Base-by-base conservation (phyloP, 2,888 invertebrate species). In the Acronicta aceris region DNA sequence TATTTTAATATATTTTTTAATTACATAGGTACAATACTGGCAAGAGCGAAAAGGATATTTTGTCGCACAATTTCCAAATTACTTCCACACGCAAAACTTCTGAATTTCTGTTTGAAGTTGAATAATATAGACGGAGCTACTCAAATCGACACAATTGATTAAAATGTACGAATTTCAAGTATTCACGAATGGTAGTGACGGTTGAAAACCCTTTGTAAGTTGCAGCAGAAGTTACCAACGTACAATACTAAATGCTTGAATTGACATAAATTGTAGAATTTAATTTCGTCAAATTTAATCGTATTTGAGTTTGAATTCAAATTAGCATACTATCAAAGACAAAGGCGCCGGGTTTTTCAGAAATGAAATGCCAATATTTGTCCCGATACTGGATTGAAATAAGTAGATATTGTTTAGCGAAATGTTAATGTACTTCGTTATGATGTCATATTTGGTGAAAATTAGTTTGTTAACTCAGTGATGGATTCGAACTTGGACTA, bases 81-180 rank as follows among this genome's bases (percentile, higher is more conserved):
- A 46, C 17, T 55, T 46, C 27, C 33, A 30, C 25, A 51, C 15
- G 30, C 15, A 41, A 42, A 58, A 73, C 63, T 62, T 61, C 54
- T 48, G 13, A 38, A 54, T 54, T 63, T 21, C 12, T 40, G 42
- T 38, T 63, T 51, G 45, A 40, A 25, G 16, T 30, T 30, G 36
- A 58, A 46, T 9, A 33, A 54, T 47, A 48, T 10, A 41, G 21
- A 10, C 8, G 41, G 12, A 33, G 12, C 12, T 4, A 41, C 40
- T 47, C 0, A 5, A 41, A 71, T 55, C 42, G 13, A 42, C 46
- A 41, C 45, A 55, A 69, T 74, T 69, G 38, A 58, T 69, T 58
- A 46, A 46, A 61, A 58, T 61, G 13, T 30, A 2, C 48, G 13
- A 47, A 64, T 41, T 52, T 48, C 47, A 64, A 38, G 36, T 10